Conservation (phyloP, 2,113 vertebrate genomes). For the Scortum barcoo region DNA sequence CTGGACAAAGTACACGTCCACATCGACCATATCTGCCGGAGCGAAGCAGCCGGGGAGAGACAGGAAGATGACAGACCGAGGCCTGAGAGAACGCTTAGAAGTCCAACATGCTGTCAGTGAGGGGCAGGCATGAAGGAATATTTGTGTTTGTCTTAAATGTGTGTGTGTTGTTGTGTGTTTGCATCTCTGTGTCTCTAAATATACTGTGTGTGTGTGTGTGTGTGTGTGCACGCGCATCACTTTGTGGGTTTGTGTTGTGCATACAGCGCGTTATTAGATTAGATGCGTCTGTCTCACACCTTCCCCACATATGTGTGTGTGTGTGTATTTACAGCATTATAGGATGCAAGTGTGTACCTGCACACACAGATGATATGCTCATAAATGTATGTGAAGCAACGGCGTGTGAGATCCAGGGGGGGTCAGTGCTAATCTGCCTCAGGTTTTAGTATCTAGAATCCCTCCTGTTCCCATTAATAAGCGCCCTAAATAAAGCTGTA, state of each 20-base stretch:
- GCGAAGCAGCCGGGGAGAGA: slow-evolving; percentile 67
- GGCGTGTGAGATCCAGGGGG: slow-evolving; percentile 61
- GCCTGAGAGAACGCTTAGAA: slow-evolving; percentile 70
- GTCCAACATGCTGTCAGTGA: slow-evolving; percentile 71
- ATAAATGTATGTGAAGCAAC: slow-evolving; percentile 61
- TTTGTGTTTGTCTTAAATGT: slow-evolving; percentile 70
- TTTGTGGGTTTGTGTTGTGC: slow-evolving; percentile 13
- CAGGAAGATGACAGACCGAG: slow-evolving; percentile 76
- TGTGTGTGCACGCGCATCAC: slow-evolving; percentile 23
- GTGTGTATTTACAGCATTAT: slow-evolving; percentile 33
- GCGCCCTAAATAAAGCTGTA: slow-evolving; percentile 80
- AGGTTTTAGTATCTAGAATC: slow-evolving; percentile 77
- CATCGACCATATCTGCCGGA: slow-evolving; percentile 79
- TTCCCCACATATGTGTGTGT: slow-evolving; percentile 8
- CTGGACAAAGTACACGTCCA: slow-evolving; percentile 82
- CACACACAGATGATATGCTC: slow-evolving; percentile 45
- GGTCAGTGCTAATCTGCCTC: slow-evolving; percentile 81
- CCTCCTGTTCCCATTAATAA: slow-evolving; percentile 82
- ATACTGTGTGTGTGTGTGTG: slow-evolving; percentile 31
- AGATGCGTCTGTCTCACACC: not conserved
- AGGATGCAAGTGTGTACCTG: slow-evolving; percentile 42
- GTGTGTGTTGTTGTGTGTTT: slow-evolving; percentile 49
- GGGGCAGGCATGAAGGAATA: slow-evolving; percentile 68
- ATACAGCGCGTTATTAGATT: not conserved
- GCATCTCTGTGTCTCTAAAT: slow-evolving; percentile 46